These are phyloP conservation scores for Trilocha varians DNA, from an alignment of 2,888 invertebrate genomes.

Conservation along the genomic window DNA sequence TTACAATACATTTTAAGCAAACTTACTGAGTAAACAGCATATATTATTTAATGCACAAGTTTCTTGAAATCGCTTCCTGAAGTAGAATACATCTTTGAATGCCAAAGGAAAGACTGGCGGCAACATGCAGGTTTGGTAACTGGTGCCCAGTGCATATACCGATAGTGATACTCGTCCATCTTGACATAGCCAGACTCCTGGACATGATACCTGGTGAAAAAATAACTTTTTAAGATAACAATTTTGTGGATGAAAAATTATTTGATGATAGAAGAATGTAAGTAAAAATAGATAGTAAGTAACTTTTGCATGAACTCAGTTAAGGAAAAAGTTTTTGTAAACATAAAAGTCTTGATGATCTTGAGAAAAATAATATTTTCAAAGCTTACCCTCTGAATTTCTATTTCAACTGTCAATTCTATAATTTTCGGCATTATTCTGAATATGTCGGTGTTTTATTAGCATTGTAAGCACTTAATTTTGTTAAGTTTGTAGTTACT, in stretches of 20 bases:
- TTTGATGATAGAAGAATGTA: background rate
- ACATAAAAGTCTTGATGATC: too few species aligned
- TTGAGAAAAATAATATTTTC: too few species aligned
- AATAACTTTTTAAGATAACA: too few species aligned
- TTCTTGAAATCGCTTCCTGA: slow-evolving; percentile 61
- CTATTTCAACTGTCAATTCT: slow-evolving; percentile 72
- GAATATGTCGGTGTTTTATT: background rate
- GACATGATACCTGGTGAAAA: slow-evolving; percentile 85
- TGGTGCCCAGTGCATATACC: slow-evolving; percentile 78
- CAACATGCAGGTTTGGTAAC: slow-evolving; percentile 77
- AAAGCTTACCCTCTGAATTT: slow-evolving; percentile 66
- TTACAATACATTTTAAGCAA: background rate
- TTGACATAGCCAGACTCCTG: slow-evolving; percentile 89
- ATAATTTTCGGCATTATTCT: slow-evolving; percentile 66
- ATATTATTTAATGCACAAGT: slow-evolving; percentile 57
- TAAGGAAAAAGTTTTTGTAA: too few species aligned
- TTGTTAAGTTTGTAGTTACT: background rate
- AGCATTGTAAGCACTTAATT: background rate
- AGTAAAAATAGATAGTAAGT: background rate
- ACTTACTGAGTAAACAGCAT: slow-evolving; percentile 59
- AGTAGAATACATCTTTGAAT: slow-evolving; percentile 81
- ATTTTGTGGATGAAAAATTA: background rate
- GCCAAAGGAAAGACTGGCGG: slow-evolving; percentile 81
- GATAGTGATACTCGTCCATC: slow-evolving; percentile 83
- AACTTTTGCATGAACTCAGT: too few species aligned